Percentiles rank a stretch among this genome's conserved stretches.
Evolutionary conservation across 2,797 vertebrate species (phyloP).

Genomic region (Sebastes iracundus): DNA sequence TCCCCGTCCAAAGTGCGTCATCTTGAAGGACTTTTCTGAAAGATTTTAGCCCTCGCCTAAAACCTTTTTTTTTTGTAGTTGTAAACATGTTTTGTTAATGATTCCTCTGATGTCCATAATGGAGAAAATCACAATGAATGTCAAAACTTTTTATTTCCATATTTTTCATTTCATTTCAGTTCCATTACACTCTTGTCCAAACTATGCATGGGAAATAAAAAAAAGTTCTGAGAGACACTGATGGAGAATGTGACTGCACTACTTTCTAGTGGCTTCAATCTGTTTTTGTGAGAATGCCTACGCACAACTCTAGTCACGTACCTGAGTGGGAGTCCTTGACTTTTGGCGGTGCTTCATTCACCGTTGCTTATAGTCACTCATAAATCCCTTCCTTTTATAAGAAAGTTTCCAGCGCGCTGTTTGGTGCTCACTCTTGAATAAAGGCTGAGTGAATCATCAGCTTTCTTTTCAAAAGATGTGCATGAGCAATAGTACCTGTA

Average conservation of each 20-base stretch:
- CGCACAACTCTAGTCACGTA: not conserved
- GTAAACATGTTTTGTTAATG: slow-evolving; percentile 69
- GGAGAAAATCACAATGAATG: slow-evolving; percentile 80
- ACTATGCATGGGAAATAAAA: slow-evolving; percentile 90
- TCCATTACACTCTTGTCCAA: slow-evolving; percentile 88
- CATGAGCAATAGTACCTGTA: slow-evolving; percentile 19
- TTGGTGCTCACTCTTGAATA: not conserved
- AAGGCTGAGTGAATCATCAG: slow-evolving; percentile 53
- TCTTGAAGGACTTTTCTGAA: slow-evolving; percentile 78
- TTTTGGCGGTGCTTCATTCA: not conserved
- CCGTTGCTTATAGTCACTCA: not conserved
- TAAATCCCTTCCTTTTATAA: slow-evolving; percentile 33
- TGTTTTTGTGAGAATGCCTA: not conserved
- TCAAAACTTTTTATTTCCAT: slow-evolving; percentile 71
- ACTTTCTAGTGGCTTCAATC: slow-evolving; percentile 1
- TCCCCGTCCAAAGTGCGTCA: slow-evolving; percentile 60
- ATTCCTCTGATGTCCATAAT: slow-evolving; percentile 70
- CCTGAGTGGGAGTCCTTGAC: slow-evolving; percentile 33
- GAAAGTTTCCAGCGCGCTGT: not conserved
- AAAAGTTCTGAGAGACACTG: slow-evolving; percentile 84
- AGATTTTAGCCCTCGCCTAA: slow-evolving; percentile 55
- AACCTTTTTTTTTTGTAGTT: slow-evolving; percentile 49
- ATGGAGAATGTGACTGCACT: slow-evolving; percentile 19
- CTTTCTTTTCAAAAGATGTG: slow-evolving; percentile 19
- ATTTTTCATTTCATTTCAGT: slow-evolving; percentile 63